Evolutionary conservation across 2,888 invertebrate genomes (phyloP).

Genomic region (Diarsia mendica): DNA sequence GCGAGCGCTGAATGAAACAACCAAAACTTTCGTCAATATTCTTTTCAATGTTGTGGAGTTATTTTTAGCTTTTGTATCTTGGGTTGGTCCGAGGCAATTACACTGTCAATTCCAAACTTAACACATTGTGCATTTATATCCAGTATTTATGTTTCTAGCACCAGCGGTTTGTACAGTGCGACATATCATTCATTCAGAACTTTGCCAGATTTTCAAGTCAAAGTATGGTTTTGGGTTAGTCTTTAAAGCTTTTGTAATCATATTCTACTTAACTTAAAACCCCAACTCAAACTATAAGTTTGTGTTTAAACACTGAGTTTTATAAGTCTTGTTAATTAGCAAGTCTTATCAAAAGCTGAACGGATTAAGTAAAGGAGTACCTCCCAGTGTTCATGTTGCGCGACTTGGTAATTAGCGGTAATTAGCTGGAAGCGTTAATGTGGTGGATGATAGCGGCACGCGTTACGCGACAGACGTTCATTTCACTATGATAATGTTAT

Average conservation of each 20-base stretch:
- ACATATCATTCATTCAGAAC: no score
- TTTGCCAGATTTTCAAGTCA: no score
- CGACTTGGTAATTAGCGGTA: conserved; percentile 68
- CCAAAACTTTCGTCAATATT: conserved; percentile 35
- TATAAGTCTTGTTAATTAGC: conserved; percentile 61
- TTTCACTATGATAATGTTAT: conserved; percentile 58
- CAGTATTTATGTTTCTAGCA: no score
- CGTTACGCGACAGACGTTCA: conserved; percentile 31
- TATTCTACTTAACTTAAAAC: conserved; percentile 17
- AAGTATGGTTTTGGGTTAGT: neutral
- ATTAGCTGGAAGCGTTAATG: conserved; percentile 64
- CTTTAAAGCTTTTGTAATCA: conserved; percentile 1
- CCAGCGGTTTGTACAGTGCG: no score
- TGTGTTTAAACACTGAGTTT: conserved; percentile 22
- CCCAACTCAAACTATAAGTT: conserved; percentile 32
- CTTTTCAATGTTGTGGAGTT: conserved; percentile 37
- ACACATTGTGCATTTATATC: neutral
- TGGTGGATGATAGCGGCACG: conserved; percentile 39
- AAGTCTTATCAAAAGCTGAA: conserved; percentile 56
- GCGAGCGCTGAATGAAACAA: conserved; percentile 29
- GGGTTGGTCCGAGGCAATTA: conserved; percentile 1
- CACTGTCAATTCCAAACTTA: neutral
- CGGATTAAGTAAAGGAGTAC: conserved; percentile 41
- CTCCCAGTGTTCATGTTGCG: conserved; percentile 54
- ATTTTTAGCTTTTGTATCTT: conserved; percentile 37